Evolutionary conservation across 2,888 invertebrate species (phyloP).

Genomic region (Andrena trimmerana): DNA sequence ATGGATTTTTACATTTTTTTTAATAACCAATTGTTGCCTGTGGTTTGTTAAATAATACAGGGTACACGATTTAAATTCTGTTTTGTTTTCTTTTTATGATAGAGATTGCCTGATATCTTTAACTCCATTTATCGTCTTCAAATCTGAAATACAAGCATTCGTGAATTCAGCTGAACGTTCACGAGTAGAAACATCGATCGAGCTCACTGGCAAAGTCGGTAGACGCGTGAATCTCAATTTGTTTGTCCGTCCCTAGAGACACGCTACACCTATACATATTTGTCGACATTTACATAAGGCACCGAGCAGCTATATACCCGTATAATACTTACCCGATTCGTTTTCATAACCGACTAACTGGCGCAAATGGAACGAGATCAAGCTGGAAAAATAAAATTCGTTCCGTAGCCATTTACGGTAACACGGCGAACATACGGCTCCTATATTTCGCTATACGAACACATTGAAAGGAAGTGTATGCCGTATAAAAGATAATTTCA

Average conservation of each 20-base stretch:
- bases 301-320: slow-evolving; percentile 18
- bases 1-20: too few species aligned
- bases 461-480: neutral
- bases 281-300: slow-evolving; percentile 61
- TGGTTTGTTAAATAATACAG: too few species aligned
- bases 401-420: too few species aligned
- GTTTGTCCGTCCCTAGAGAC: slow-evolving; percentile 61
- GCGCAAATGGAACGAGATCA: slow-evolving; percentile 13
- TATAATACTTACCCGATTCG: slow-evolving; percentile 41
- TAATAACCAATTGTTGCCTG: too few species aligned
- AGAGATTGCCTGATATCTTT: neutral
- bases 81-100: neutral
- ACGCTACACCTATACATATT: slow-evolving; percentile 42
- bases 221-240: slow-evolving; percentile 72
- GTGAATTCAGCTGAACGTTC: slow-evolving; percentile 33
- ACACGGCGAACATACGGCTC: neutral
- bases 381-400: slow-evolving; percentile 13
- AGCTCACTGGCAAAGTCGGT: slow-evolving; percentile 55
- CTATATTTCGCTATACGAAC: neutral
- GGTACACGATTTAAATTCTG: too few species aligned
- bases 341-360: slow-evolving; percentile 22
- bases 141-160: slow-evolving; percentile 2
- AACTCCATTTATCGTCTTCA: slow-evolving; percentile 1
- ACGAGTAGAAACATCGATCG: slow-evolving; percentile 64
- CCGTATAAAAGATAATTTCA: neutral